phyloP scores from a whole-genome alignment of 2,797 vertebrate species.

The Myioborus melanocephalus region DNA sequence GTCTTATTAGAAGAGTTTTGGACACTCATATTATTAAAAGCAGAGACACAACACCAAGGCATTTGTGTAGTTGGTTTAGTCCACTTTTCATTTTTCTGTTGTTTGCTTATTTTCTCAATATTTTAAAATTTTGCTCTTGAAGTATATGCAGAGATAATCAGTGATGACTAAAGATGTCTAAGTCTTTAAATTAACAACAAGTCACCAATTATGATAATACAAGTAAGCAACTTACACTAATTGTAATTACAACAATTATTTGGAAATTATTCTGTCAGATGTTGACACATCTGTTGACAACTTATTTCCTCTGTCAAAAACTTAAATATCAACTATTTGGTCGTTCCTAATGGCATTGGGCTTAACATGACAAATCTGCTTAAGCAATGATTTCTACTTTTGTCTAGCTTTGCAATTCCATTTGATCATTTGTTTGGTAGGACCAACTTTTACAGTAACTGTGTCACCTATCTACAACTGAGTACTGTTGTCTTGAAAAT shows the following conservation, averaged over 20 bases:
- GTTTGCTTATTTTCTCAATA: not conserved
- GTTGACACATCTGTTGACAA: not conserved
- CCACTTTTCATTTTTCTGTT: not conserved
- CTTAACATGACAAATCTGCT: not conserved
- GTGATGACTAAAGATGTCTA: not conserved
- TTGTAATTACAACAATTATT: not conserved
- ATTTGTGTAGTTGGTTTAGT: not conserved
- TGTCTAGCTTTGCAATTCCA: not conserved
- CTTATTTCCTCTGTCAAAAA: not conserved
- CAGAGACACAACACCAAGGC: fast-evolving
- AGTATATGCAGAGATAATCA: not conserved
- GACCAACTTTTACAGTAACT: not conserved
- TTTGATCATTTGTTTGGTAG: not conserved
- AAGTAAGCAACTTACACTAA: not conserved
- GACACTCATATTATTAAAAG: not conserved
- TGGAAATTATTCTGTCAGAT: not conserved
- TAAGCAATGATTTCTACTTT: not conserved
- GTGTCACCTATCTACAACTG: not conserved
- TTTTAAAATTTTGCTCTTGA: not conserved
- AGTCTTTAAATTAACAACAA: not conserved
- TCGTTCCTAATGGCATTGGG: not conserved
- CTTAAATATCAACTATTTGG: not conserved
- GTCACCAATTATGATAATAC: not conserved
- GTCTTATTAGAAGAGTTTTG: not conserved
- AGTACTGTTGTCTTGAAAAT: not conserved